Conservation (phyloP, 1,140 invertebrate genomes). For the Rhopalosiphum maidis region DNA sequence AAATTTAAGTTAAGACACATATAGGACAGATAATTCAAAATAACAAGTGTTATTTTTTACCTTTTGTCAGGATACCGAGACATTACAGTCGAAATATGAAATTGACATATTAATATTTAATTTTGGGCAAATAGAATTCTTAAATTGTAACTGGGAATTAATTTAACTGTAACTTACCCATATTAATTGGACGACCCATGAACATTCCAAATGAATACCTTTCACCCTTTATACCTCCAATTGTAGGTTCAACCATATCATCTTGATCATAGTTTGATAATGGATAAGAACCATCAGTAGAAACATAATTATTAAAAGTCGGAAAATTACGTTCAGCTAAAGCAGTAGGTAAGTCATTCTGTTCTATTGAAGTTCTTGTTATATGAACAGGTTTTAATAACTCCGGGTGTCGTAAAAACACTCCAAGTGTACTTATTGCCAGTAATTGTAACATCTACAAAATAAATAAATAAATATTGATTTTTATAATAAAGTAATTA, state of each 20-base stretch:
- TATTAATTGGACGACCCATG: not conserved
- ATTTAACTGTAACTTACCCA: constrained; percentile 2
- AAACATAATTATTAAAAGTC: not conserved
- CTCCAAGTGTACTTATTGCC: constrained; percentile 73
- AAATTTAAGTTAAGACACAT: too few species aligned
- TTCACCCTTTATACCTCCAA: not conserved
- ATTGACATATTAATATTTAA: too few species aligned
- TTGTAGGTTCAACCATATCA: not conserved
- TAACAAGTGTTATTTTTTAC: too few species aligned
- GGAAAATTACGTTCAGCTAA: constrained; percentile 49
- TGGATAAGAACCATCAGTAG: not conserved
- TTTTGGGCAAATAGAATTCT: too few species aligned
- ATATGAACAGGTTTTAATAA: constrained; percentile 62
- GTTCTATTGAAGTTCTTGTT: not conserved
- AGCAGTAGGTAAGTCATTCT: constrained; percentile 42
- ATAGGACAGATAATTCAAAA: too few species aligned
- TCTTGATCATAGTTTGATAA: constrained; percentile 64
- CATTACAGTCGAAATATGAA: too few species aligned
- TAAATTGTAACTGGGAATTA: too few species aligned
- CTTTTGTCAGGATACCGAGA: too few species aligned
- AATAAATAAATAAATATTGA: not conserved
- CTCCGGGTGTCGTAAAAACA: constrained; percentile 75
- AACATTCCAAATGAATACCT: constrained; percentile 33
- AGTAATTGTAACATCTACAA: constrained; percentile 74
- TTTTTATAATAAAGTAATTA: not conserved